phyloP scores from a whole-genome alignment of 2,888 invertebrate genomes.

The Pemphredon lugubris region DNA sequence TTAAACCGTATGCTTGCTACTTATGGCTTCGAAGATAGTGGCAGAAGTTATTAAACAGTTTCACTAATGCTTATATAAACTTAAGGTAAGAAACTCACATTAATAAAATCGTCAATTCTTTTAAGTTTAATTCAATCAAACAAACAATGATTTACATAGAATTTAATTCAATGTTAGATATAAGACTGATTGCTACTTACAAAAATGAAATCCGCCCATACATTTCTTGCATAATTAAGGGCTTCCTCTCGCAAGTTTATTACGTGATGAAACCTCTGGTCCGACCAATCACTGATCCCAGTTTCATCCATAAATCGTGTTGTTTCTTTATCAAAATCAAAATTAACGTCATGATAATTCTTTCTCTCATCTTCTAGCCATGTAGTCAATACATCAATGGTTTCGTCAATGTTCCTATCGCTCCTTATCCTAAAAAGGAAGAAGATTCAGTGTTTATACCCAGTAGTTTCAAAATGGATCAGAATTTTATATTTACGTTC shows the following conservation, averaged over 20 bases:
- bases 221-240: conserved; percentile 86
- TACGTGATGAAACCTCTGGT: conserved; percentile 88
- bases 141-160: too few species aligned
- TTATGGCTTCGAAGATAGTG: too few species aligned
- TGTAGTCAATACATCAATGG: conserved; percentile 86
- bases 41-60: too few species aligned
- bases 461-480: too few species aligned
- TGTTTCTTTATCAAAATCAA: conserved; percentile 82
- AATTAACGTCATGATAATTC: conserved; percentile 88
- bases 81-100: too few species aligned
- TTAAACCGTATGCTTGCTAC: not conserved
- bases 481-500: too few species aligned
- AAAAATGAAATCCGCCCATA: conserved; percentile 95
- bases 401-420: conserved; percentile 93
- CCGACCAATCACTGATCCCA: conserved; percentile 88
- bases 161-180: not conserved
- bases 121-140: too few species aligned
- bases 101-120: too few species aligned
- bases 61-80: too few species aligned
- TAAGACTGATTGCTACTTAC: conserved; percentile 81
- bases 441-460: too few species aligned
- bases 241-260: conserved; percentile 91
- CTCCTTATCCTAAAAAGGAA: conserved; percentile 88
- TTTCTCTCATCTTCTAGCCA: conserved; percentile 86
- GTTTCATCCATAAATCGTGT: conserved; percentile 83